Evolutionary conservation across 1,140 invertebrate genomes (phyloP).

Genomic region (Maniola jurtina): DNA sequence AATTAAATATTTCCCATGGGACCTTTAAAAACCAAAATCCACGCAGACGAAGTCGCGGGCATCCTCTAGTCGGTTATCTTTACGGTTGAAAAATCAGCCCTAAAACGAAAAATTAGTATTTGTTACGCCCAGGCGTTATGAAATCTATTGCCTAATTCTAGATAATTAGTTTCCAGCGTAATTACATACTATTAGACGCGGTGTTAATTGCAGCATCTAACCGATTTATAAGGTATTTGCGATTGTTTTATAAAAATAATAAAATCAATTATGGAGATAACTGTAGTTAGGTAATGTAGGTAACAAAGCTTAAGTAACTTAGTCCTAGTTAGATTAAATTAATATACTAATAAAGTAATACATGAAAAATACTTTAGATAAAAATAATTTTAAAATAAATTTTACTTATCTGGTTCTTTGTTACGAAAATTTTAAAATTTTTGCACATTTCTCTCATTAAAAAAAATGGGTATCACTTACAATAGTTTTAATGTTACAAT

Average conservation of each 20-base stretch:
- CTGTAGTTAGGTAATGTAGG: background rate
- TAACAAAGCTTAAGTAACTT: too few relatives aligned
- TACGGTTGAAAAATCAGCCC: background rate
- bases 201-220: conserved; percentile 16
- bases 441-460: too few relatives aligned
- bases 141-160: conserved; percentile 27
- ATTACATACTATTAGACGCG: conserved; percentile 31
- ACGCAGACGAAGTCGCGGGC: too few relatives aligned
- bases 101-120: background rate
- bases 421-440: background rate
- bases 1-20: too few relatives aligned
- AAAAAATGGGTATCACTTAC: too few relatives aligned
- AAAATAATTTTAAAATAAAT: too few relatives aligned
- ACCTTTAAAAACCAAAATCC: too few relatives aligned
- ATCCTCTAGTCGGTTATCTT: too few relatives aligned
- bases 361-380: too few relatives aligned
- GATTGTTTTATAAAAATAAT: background rate
- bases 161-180: conserved; percentile 23
- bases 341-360: too few relatives aligned
- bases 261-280: background rate
- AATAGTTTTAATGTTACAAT: background rate
- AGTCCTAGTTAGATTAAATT: too few relatives aligned
- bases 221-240: conserved; percentile 24
- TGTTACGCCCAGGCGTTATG: conserved; percentile 5
- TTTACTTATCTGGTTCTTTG: too few relatives aligned